Conservation (phyloP, 1,140 invertebrate genomes). For the Drosophila teissieri region DNA sequence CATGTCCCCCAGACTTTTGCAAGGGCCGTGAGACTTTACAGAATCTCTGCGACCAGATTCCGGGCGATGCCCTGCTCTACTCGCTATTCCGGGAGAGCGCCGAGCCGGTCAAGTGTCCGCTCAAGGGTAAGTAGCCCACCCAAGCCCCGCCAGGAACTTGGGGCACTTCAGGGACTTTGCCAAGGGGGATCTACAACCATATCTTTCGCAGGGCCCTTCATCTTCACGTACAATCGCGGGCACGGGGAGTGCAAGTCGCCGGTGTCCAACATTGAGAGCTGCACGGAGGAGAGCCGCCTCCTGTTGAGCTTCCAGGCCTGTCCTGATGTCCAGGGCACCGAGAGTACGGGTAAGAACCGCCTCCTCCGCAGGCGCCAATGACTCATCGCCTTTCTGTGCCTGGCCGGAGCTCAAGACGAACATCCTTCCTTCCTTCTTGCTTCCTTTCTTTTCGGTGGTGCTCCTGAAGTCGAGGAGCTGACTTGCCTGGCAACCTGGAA, state of each 20-base stretch:
- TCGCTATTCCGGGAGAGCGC: conserved; percentile 95
- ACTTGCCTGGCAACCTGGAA: conserved; percentile 95
- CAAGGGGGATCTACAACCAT: background rate
- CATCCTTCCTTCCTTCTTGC: conserved; percentile 31
- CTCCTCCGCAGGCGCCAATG: conserved; percentile 18
- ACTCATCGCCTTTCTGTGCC: conserved; percentile 24
- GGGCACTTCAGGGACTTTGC: conserved; percentile 29
- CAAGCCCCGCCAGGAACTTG: conserved; percentile 6
- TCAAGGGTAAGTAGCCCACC: conserved; percentile 86
- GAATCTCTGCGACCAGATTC: conserved; percentile 92
- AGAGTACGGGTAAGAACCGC: conserved; percentile 89
- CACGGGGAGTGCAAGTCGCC: conserved; percentile 93
- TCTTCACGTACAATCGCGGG: conserved; percentile 88
- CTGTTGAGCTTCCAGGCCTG: conserved; percentile 96
- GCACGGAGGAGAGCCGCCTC: conserved; percentile 94
- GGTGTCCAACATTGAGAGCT: conserved; percentile 94
- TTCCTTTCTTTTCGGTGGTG: conserved; percentile 10
- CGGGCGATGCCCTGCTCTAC: conserved; percentile 93
- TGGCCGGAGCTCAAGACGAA: conserved; percentile 46
- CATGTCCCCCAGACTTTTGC: conserved; percentile 90
- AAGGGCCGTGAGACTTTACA: conserved; percentile 90
- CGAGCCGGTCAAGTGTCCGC: conserved; percentile 92
- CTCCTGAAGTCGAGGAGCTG: conserved; percentile 91
- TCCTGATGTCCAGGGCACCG: conserved; percentile 93
- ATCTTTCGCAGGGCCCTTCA: conserved; percentile 75